A percentile compares a stretch with the other conserved stretches of the same genome.
Evolutionary conservation across 2,888 invertebrate species (phyloP).

Genomic region (Eudemis profundana): DNA sequence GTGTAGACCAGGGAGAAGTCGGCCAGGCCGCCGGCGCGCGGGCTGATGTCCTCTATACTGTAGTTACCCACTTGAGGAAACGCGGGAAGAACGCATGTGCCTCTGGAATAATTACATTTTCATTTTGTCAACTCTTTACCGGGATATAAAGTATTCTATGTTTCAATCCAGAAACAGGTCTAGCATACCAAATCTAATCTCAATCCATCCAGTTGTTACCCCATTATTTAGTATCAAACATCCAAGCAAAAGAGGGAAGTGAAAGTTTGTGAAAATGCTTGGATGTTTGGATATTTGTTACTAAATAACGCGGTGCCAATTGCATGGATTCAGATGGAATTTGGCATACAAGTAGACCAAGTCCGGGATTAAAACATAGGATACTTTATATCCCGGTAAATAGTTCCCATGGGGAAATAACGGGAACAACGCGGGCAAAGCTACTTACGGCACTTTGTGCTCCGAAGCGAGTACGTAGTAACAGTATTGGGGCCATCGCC

Average conservation of each 20-base stretch:
- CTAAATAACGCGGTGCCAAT: no score
- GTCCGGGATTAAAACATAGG: neutral
- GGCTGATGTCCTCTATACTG: slow-evolving; percentile 9
- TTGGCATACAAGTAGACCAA: no score
- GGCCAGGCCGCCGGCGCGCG: neutral
- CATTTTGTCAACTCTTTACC: no score
- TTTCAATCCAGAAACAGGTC: neutral
- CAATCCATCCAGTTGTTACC: no score
- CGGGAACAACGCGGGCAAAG: neutral
- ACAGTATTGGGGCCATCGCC: slow-evolving; percentile 16
- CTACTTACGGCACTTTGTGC: slow-evolving; percentile 14
- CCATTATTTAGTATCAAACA: no score
- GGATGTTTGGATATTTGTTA: no score
- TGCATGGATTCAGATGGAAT: no score
- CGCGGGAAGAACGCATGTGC: slow-evolving; percentile 10
- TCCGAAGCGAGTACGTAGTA: slow-evolving; percentile 19
- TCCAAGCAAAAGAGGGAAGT: no score
- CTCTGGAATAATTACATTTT: neutral
- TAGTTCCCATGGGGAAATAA: no score
- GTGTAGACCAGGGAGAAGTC: slow-evolving; percentile 26
- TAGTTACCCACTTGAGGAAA: slow-evolving; percentile 7
- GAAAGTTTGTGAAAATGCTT: no score
- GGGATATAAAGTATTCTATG: neutral
- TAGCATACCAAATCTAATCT: neutral
- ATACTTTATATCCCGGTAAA: neutral